These are phyloP conservation scores for Scarus forsteni DNA, from an alignment of 2,797 vertebrate species.

Conservation along the genomic window DNA sequence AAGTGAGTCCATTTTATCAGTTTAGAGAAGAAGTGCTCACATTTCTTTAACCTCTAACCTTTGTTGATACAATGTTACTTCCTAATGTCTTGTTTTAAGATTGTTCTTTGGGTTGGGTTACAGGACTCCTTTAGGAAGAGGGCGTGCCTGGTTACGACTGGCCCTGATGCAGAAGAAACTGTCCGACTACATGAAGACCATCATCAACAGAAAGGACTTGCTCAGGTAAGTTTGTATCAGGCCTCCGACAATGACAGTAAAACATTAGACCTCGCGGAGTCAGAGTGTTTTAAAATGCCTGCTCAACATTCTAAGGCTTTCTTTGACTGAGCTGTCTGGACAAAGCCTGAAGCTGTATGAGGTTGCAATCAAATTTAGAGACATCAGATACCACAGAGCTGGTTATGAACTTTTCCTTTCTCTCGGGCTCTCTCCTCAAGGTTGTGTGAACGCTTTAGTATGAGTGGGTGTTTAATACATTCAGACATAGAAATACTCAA, in stretches of 20 bases:
- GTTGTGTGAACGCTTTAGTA: too few relatives aligned
- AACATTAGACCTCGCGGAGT: neutral
- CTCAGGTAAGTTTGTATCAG: constrained; percentile 86
- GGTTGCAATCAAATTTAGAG: too few relatives aligned
- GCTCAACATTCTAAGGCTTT: too few relatives aligned
- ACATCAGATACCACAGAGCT: too few relatives aligned
- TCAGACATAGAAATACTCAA: too few relatives aligned
- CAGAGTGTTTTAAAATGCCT: neutral
- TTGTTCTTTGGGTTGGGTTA: neutral
- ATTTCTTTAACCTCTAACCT: neutral
- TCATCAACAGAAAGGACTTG: constrained; percentile 98
- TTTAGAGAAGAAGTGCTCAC: neutral
- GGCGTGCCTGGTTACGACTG: constrained; percentile 96
- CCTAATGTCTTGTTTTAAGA: neutral
- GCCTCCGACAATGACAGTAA: too few relatives aligned
- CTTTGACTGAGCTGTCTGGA: too few relatives aligned
- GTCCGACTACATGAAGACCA: constrained; percentile 99
- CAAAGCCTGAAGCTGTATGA: too few relatives aligned
- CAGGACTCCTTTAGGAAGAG: constrained; percentile 96
- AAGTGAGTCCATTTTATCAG: constrained; percentile 84
- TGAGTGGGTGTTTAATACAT: too few relatives aligned
- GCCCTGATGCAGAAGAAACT: constrained; percentile 99
- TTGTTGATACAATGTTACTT: neutral
- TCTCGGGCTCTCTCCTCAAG: too few relatives aligned
- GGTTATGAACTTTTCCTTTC: too few relatives aligned